Evolutionary conservation across 2,113 vertebrate species (phyloP).

Genomic region (Arothron firmamentum): DNA sequence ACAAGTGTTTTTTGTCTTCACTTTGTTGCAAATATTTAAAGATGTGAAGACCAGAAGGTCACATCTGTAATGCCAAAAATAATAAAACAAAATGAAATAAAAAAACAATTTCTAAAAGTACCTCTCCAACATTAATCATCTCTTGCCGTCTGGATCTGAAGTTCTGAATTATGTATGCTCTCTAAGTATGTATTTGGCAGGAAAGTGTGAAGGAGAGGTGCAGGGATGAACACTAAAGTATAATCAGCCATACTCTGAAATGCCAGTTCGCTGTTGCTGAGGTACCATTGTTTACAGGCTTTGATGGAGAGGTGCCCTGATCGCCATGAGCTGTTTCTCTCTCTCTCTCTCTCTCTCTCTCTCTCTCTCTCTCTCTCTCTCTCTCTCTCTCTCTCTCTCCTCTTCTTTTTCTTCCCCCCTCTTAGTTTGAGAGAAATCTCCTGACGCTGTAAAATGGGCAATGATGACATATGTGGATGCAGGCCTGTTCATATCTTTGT

Average conservation of each 20-base stretch:
- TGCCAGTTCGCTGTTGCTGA: constrained; percentile 66
- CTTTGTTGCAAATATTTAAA: constrained; percentile 14
- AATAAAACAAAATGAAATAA: constrained; percentile 24
- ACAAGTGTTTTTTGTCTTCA: constrained; percentile 1
- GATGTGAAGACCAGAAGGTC: constrained; percentile 1
- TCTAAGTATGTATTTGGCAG: constrained; percentile 72
- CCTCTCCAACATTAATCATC: constrained; percentile 37
- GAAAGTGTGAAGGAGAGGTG: constrained; percentile 36
- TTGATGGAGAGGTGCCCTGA: constrained; percentile 85
- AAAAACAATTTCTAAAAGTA: constrained; percentile 21
- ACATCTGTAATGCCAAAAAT: constrained; percentile 29
- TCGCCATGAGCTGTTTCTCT: constrained; percentile 70
- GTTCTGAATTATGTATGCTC: constrained; percentile 69
- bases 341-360: constrained; percentile 36
- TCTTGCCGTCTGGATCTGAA: constrained; percentile 59
- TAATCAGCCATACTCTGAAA: constrained; percentile 69
- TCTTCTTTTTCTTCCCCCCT: constrained; percentile 58
- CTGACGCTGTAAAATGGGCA: constrained; percentile 99
- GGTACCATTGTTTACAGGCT: constrained; percentile 73
- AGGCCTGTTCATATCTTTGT: constrained; percentile 99
- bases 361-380: constrained; percentile 56
- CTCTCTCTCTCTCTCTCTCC: constrained; percentile 37
- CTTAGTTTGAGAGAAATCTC: constrained; percentile 88
- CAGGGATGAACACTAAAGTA: constrained; percentile 51
- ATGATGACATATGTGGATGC: constrained; percentile 99